phyloP scores from a whole-genome alignment of 2,797 vertebrate genomes.

The Channa striata region DNA sequence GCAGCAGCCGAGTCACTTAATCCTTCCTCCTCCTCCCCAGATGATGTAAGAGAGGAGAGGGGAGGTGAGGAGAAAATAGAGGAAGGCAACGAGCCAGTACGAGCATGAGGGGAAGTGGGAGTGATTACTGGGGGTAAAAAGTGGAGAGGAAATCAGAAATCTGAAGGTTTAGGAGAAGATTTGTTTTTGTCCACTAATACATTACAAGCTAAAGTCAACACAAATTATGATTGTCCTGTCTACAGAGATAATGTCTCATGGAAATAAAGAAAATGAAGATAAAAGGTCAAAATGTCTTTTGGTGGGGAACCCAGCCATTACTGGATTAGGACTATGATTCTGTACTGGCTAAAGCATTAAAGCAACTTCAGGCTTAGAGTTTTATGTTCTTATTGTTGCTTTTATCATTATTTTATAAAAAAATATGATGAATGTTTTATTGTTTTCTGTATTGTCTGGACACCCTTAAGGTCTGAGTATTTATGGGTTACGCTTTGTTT shows the following conservation, averaged over 20 bases:
- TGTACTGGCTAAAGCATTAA: not conserved
- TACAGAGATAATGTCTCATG: not conserved
- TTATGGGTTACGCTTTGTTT: not conserved
- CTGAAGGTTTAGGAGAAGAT: slow-evolving; percentile 15
- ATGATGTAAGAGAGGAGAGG: slow-evolving; percentile 48
- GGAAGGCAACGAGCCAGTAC: no score
- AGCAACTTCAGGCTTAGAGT: not conserved
- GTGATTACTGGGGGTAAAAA: not conserved
- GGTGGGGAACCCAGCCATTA: not conserved
- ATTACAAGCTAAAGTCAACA: not conserved
- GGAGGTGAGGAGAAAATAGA: slow-evolving; percentile 5
- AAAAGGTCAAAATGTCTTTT: not conserved
- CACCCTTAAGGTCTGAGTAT: not conserved
- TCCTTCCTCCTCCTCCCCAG: slow-evolving; percentile 43
- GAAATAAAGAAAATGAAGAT: not conserved
- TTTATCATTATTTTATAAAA: not conserved
- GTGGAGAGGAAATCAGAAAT: slow-evolving; percentile 26
- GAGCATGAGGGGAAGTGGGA: not conserved
- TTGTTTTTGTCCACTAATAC: slow-evolving; percentile 4
- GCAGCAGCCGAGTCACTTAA: slow-evolving; percentile 46
- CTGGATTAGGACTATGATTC: not conserved
- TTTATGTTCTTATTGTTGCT: not conserved
- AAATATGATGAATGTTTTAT: not conserved
- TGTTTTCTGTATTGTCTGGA: not conserved
- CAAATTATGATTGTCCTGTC: slow-evolving; percentile 3